Evolutionary conservation across 2,797 vertebrate species (phyloP).

Genomic region (Margarornis squamiger): DNA sequence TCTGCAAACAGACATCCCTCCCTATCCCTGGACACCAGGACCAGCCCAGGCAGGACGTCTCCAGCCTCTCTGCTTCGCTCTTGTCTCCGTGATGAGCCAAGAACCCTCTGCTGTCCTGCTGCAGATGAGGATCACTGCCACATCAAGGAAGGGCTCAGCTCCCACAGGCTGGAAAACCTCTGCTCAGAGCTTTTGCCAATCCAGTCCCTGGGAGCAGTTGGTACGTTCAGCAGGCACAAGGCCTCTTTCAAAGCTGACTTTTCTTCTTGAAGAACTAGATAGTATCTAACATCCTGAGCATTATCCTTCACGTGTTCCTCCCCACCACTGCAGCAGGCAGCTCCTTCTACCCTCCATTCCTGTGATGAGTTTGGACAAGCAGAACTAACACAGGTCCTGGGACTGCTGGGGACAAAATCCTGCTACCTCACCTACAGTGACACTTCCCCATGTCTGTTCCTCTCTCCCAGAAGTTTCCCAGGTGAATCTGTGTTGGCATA

Average conservation of each 20-base stretch:
- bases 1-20: slow-evolving; percentile 21
- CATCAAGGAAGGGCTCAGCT: neutral
- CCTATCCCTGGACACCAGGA: slow-evolving; percentile 6
- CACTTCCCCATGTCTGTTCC: neutral
- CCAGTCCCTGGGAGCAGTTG: neutral
- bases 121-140: neutral
- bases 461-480: neutral
- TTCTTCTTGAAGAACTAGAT: neutral
- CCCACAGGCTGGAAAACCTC: neutral
- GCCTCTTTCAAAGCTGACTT: neutral
- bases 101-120: neutral
- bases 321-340: neutral
- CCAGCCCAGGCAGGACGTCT: neutral
- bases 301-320: rapidly evolving
- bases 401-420: neutral
- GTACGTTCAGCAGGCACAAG: neutral
- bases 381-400: neutral
- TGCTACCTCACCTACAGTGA: neutral
- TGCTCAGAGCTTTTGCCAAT: neutral
- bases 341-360: neutral
- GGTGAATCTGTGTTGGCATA: neutral
- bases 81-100: neutral
- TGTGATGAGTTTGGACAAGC: neutral
- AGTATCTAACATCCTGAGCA: neutral
- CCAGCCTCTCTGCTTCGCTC: neutral